These are phyloP conservation scores for Acanthaster planci DNA, from an alignment of 35 echinoderm and acorn worm species.

Conservation along the genomic window DNA sequence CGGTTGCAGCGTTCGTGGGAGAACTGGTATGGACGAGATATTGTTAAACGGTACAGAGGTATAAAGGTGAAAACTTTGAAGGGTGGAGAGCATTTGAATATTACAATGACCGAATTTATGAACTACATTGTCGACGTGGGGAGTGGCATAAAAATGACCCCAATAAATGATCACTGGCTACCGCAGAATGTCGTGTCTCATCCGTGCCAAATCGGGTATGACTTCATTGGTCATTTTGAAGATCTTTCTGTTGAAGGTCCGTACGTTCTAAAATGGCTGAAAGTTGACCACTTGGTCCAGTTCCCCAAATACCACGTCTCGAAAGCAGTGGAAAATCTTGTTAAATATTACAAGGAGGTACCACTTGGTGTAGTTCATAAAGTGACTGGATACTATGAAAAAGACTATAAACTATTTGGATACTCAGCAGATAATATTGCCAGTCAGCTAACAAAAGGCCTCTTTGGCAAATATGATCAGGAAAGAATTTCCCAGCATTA, in stretches of 20 bases:
- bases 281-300: constrained; percentile 14
- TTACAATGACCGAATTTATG: constrained; percentile 69
- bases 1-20: constrained; percentile 54
- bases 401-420: constrained; percentile 73
- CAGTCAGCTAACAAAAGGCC: constrained; percentile 12
- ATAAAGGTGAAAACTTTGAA: background rate
- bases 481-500: too few relatives aligned
- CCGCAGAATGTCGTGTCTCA: constrained; percentile 54
- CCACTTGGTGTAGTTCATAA: constrained; percentile 37
- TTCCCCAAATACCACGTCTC: constrained; percentile 59
- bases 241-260: constrained; percentile 68
- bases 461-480: constrained; percentile 3
- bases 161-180: constrained; percentile 72
- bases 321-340: constrained; percentile 1
- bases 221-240: constrained; percentile 83
- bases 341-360: constrained; percentile 45
- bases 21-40: constrained; percentile 33
- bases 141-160: constrained; percentile 20
- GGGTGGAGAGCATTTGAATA: constrained; percentile 27
- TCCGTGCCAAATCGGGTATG: constrained; percentile 66
- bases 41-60: constrained; percentile 37
- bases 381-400: constrained; percentile 36
- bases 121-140: constrained; percentile 52
- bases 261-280: constrained; percentile 53
- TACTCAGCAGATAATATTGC: constrained; percentile 45